Evolutionary conservation across 2,888 invertebrate genomes (phyloP).

Genomic region (Ornithoptera priamus): DNA sequence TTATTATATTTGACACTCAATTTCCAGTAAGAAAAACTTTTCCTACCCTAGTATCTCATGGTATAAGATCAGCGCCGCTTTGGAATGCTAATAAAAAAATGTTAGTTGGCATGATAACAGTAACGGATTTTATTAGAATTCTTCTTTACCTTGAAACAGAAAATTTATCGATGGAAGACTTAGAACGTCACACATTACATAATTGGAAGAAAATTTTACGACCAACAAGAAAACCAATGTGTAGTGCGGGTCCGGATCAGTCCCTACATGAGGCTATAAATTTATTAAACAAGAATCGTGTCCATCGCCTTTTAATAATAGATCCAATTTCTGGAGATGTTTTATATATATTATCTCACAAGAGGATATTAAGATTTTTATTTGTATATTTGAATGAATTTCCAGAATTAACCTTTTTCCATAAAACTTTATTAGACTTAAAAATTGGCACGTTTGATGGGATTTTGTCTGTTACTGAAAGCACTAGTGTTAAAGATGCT

Average conservation of each 20-base stretch:
- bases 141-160: slow-evolving; percentile 66
- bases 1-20: slow-evolving; percentile 75
- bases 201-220: slow-evolving; percentile 72
- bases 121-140: slow-evolving; percentile 73
- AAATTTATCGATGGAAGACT: slow-evolving; percentile 68
- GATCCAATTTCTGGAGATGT: slow-evolving; percentile 69
- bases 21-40: slow-evolving; percentile 74
- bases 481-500: slow-evolving; percentile 66
- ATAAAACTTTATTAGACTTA: slow-evolving; percentile 65
- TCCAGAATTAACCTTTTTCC: slow-evolving; percentile 74
- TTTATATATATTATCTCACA: slow-evolving; percentile 71
- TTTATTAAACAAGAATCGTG: slow-evolving; percentile 65
- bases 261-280: slow-evolving; percentile 75
- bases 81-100: slow-evolving; percentile 72
- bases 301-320: slow-evolving; percentile 70
- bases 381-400: slow-evolving; percentile 76
- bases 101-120: slow-evolving; percentile 74
- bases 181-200: slow-evolving; percentile 71
- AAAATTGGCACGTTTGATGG: slow-evolving; percentile 73
- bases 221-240: slow-evolving; percentile 63
- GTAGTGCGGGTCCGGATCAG: slow-evolving; percentile 67
- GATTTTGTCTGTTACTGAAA: slow-evolving; percentile 65
- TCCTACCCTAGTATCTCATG: slow-evolving; percentile 73
- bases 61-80: slow-evolving; percentile 72
- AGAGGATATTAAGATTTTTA: slow-evolving; percentile 71